These are phyloP conservation scores for Bovichtus variegatus DNA, from an alignment of 2,797 vertebrate genomes.

Conservation along the genomic window DNA sequence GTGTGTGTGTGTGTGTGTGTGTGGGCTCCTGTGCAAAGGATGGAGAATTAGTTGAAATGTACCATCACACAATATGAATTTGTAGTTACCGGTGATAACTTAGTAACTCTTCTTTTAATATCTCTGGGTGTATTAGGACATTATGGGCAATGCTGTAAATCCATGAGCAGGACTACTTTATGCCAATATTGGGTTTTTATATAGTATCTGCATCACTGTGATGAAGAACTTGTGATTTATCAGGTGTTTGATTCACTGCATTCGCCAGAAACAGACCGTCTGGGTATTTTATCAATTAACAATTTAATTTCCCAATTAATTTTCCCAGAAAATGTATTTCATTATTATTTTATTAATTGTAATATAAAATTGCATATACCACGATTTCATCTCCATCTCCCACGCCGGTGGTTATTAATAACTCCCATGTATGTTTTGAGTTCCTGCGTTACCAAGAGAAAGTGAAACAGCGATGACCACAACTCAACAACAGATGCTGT, in stretches of 20 bases:
- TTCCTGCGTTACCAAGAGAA: background rate
- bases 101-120: conserved; percentile 1
- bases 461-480: background rate
- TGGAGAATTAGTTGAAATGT: background rate
- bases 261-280: background rate
- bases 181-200: background rate
- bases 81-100: background rate
- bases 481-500: background rate
- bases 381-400: background rate
- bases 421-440: background rate
- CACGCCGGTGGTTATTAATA: background rate
- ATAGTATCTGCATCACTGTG: background rate
- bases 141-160: background rate
- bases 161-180: background rate
- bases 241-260: background rate
- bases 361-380: background rate
- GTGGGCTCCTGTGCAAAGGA: too few relatives aligned
- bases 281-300: background rate
- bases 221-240: background rate
- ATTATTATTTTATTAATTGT: background rate
- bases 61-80: too few relatives aligned
- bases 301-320: background rate
- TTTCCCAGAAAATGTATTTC: background rate
- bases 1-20: too few relatives aligned
- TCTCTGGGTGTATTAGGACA: background rate